Conservation (phyloP, 1,140 invertebrate species). For the Drosophila carrolli region DNA sequence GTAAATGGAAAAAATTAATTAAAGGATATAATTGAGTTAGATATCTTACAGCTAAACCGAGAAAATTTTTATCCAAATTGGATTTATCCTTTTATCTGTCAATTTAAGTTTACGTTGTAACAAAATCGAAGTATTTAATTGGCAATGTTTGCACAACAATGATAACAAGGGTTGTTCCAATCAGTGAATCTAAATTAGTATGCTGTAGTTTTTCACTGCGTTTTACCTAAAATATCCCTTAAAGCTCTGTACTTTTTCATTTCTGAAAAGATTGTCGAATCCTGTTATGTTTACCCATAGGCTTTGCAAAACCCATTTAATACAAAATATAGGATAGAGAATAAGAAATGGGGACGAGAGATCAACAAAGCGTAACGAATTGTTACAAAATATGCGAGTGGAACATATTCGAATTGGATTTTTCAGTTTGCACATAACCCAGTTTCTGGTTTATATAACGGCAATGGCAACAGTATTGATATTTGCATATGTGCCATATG, state of each 20-base stretch:
- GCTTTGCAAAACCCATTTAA: not conserved
- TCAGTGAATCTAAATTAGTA: too few species aligned
- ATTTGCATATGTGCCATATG: slow-evolving; percentile 56
- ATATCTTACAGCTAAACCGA: too few species aligned
- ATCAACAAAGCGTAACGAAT: slow-evolving; percentile 21
- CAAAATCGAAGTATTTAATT: too few species aligned
- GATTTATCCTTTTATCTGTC: too few species aligned
- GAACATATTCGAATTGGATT: slow-evolving; percentile 36
- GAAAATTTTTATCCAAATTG: too few species aligned
- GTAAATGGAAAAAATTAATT: not conserved
- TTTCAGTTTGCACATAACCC: slow-evolving; percentile 43
- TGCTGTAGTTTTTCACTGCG: too few species aligned
- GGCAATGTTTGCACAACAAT: too few species aligned
- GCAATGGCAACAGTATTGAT: slow-evolving; percentile 52
- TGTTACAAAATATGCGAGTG: slow-evolving; percentile 34
- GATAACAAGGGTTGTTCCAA: too few species aligned
- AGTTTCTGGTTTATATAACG: slow-evolving; percentile 42
- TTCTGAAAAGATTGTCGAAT: not conserved
- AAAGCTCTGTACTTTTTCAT: not conserved
- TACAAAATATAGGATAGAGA: not conserved
- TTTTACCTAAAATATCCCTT: too few species aligned
- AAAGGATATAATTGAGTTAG: too few species aligned
- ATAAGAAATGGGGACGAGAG: slow-evolving; percentile 3
- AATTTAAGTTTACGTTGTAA: too few species aligned
- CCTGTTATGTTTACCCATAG: not conserved